Evolutionary conservation across 92 coral and sea anemone species (phyloP), one percentile per base, ranked within the genome.

Genomic region (Anthopleura xanthogrammica): DNA sequence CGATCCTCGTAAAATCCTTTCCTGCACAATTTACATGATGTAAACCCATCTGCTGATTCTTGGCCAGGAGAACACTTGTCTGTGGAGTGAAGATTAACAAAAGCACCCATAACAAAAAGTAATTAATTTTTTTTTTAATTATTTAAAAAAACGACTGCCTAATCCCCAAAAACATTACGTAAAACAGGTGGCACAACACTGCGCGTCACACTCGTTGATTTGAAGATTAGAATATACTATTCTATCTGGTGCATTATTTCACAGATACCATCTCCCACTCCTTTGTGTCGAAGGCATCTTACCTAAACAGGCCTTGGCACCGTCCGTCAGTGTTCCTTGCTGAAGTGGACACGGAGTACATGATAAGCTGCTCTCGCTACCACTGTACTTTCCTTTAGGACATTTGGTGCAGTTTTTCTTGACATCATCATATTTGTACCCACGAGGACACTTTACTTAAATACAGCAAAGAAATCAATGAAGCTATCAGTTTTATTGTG

Each of bases 381-480:
- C 85, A 58, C 92, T 92, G 83, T 80, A 77, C 19, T 39, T 76
- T 9, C 92, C 98, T 11, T 90, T 50, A 17, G 89, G 82, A 77
- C 98, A 95, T 12, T 87, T 76, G 12, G 79, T 41, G 79, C 98
- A 95, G 41, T 80, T 76, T 40, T 85, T 90, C 41, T 29, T 52
- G 36, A 48, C 65, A 20, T 13, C 55, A 64, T 94, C 85, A 72
- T 88, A 93, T 79, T 24, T 80, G 77, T 82, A 83, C 7, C 98
- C 98, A 22, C 86, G 85, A 9, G 91, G 94, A 65, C 98, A 95
- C 77, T 94, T 95, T 2, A 94, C 98, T 95, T 78, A 14, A 65
- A 71, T 62, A 5, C 29, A n/a, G 3, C 2, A 52, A 66, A 58
- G 12, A 43, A 43, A 43, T 43, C 4, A 46, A 46, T 46, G 50